Evolutionary conservation across 2,888 invertebrate genomes (phyloP), one percentile per base, ranked within the genome.

Genomic region (Nymphalis c-album): DNA sequence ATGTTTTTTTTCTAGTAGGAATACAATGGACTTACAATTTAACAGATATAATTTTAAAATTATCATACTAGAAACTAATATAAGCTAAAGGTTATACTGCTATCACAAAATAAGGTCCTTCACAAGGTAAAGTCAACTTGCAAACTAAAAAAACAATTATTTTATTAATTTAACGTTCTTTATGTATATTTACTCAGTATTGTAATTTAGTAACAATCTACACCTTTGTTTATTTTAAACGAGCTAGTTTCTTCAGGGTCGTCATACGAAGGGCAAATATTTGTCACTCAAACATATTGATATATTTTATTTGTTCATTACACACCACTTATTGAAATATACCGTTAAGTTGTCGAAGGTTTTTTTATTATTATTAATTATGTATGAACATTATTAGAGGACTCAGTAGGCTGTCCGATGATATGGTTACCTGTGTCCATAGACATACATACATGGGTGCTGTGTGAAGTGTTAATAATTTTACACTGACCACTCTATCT

Each of bases 181-280:
- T 51, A 5, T 26, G 7, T 8, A 17, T 7, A 7, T 55, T 20
- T 50, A 20, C 50, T 55, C 17, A 60, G 2, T 20, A 17, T 17
- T 46, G 60, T 46, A 17, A 60, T 16, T 10, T 46, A 46, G 20
- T 20, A 46, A 46, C 47, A 22, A 60, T 7, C 22, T 47, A 16
- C 46, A 60, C n/a, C n/a, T 22, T 60, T 16, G 17, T 45, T 60
- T 60, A 35, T 20, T 16, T 46, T 16, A 7, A 46, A 17, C 8
- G 20, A 47, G 22, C 47, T 46, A 20, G 26, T 46, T n/a, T n/a
- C 18, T 26, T 46, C 60, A 60, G 45, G 60, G 60, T 47, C 60
- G 60, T 26, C 60, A 50, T 55, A 31, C 53, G 53, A 55, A 55
- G 31, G 26, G 53, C 31, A 55, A 55, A 55, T 55, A 53, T 26